Percentiles rank a stretch among this genome's conserved stretches.
Evolutionary conservation across 2,888 invertebrate genomes (phyloP).

Genomic region (Brassicogethes aeneus): DNA sequence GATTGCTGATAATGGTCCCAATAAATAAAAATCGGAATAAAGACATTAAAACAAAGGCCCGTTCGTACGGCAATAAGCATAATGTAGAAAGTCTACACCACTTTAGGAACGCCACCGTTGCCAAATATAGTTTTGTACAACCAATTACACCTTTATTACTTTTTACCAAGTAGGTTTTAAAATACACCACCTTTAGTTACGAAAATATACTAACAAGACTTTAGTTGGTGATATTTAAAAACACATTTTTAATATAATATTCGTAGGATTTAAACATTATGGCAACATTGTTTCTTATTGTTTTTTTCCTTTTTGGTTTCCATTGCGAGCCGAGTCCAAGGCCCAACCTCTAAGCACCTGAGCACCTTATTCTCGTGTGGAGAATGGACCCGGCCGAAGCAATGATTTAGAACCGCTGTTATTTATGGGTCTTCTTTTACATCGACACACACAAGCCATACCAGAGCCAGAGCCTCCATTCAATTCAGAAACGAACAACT

Average conservation of each 20-base stretch:
- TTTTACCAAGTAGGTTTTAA: too few species aligned
- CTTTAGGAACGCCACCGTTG: background rate
- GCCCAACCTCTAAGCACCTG: background rate
- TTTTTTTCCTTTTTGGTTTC: too few species aligned
- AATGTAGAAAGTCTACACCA: slow-evolving; percentile 31
- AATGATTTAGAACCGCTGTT: slow-evolving; percentile 38
- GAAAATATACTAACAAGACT: too few species aligned
- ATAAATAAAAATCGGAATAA: slow-evolving; percentile 38
- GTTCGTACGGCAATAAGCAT: slow-evolving; percentile 28
- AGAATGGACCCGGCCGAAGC: background rate
- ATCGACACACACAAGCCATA: slow-evolving; percentile 37
- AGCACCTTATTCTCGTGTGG: background rate
- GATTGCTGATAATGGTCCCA: slow-evolving; percentile 13
- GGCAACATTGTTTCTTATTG: too few species aligned
- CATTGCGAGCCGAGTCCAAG: too few species aligned
- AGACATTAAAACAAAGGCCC: slow-evolving; percentile 38
- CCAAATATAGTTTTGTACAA: too few species aligned
- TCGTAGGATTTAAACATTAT: too few species aligned
- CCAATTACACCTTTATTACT: too few species aligned
- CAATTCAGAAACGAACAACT: background rate
- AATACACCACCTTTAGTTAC: too few species aligned
- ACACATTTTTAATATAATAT: too few species aligned
- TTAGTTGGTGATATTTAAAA: too few species aligned
- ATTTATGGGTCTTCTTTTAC: slow-evolving; percentile 38
- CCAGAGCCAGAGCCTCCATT: slow-evolving; percentile 36